These are phyloP conservation scores for Hemibagrus wyckioides DNA, from an alignment of 2,113 vertebrate species.

Conservation along the genomic window DNA sequence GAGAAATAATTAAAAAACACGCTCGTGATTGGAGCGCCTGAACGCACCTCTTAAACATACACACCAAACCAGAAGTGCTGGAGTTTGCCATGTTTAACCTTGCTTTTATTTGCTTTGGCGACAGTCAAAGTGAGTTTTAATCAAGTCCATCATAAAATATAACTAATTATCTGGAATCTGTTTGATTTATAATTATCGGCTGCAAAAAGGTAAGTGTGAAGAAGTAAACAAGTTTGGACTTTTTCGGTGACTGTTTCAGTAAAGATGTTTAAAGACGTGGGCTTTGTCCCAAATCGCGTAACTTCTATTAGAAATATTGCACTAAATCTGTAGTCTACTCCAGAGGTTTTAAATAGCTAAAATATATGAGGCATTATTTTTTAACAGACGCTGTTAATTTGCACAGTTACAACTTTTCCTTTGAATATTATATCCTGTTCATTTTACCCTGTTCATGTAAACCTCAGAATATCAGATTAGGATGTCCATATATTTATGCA, in stretches of 20 bases:
- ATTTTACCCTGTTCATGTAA: not conserved
- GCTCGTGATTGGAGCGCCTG: slow-evolving; percentile 14
- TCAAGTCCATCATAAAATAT: not conserved
- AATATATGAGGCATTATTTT: not conserved
- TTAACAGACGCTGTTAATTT: not conserved
- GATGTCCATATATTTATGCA: not conserved
- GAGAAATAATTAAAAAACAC: slow-evolving; percentile 26
- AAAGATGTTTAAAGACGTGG: not conserved
- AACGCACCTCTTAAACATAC: slow-evolving; percentile 58
- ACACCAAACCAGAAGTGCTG: slow-evolving; percentile 67
- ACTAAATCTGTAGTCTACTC: not conserved
- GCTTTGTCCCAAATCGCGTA: not conserved
- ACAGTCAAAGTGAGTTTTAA: not conserved
- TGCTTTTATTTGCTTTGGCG: slow-evolving; percentile 13
- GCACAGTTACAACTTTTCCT: not conserved
- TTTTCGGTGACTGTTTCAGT: not conserved
- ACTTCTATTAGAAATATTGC: not conserved
- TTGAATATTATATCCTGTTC: too few relatives aligned
- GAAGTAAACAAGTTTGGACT: not conserved
- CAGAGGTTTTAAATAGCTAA: not conserved
- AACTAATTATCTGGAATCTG: not conserved
- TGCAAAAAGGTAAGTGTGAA: not conserved
- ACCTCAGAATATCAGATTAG: not conserved
- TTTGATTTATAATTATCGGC: slow-evolving; percentile 9
- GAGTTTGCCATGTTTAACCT: slow-evolving; percentile 28